These are phyloP conservation scores for Drosophila orosa DNA, from an alignment of 1,140 invertebrate species.

Conservation along the genomic window DNA sequence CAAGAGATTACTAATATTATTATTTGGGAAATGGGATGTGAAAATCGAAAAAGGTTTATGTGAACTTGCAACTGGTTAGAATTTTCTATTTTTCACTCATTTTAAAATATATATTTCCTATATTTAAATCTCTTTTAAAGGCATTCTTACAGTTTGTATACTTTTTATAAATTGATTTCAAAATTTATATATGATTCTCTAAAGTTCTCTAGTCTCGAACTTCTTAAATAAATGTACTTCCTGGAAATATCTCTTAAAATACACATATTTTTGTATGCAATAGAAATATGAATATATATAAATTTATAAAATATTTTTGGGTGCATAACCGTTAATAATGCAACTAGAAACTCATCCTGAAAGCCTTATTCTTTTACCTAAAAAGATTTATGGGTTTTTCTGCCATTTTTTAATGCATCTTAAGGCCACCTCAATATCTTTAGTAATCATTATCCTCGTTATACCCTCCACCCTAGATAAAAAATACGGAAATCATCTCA, in stretches of 20 bases:
- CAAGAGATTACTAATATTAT: not conserved
- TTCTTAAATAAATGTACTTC: no score
- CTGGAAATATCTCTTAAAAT: not conserved
- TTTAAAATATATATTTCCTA: not conserved
- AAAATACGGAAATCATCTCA: slow-evolving; percentile 19
- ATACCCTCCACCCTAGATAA: no score
- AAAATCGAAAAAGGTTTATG: not conserved
- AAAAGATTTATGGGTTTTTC: fast-evolving
- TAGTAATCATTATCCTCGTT: not conserved
- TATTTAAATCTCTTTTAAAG: not conserved
- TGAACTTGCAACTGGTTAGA: no score
- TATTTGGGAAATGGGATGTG: not conserved
- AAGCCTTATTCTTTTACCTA: no score
- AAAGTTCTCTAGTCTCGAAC: no score
- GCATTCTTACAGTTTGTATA: no score
- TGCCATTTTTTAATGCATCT: not conserved
- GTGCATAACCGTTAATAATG: not conserved
- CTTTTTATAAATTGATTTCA: no score
- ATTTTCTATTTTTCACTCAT: not conserved
- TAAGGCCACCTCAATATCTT: not conserved
- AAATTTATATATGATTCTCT: not conserved
- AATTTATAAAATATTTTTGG: not conserved
- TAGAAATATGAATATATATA: not conserved
- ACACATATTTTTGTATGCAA: no score
- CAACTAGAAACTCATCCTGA: fast-evolving